Evolutionary conservation across 2,113 vertebrate genomes (phyloP).

Genomic region (Muscicapa adusta): DNA sequence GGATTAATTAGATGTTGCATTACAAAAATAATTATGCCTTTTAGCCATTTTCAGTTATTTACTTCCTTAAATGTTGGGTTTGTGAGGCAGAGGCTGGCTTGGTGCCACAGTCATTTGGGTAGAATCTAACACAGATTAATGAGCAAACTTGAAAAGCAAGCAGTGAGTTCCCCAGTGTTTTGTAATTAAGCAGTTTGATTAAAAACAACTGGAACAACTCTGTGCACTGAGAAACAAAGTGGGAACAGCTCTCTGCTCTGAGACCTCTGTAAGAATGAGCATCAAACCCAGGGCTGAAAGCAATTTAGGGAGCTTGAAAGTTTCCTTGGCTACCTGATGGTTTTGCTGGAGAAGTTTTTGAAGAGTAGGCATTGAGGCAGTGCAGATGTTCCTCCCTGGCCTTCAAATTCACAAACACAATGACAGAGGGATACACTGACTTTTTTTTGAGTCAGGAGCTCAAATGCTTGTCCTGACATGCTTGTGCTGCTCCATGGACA

Average conservation of each 20-base stretch:
- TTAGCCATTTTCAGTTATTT: conserved; percentile 63
- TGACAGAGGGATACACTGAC: not conserved
- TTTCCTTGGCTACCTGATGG: not conserved
- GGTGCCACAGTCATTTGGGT: conserved; percentile 40
- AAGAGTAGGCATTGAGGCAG: not conserved
- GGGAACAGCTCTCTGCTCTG: not conserved
- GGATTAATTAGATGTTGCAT: conserved; percentile 61
- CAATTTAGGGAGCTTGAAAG: not conserved
- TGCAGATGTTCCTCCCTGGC: not conserved
- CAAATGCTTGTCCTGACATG: not conserved
- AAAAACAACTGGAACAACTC: conserved; percentile 51
- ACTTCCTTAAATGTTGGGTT: conserved; percentile 57
- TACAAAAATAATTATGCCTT: conserved; percentile 62
- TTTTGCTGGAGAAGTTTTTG: not conserved
- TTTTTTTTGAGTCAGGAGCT: not conserved
- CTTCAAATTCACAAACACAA: not conserved
- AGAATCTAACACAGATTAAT: conserved; percentile 61
- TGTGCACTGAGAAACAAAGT: not conserved
- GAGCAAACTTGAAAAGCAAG: conserved; percentile 51
- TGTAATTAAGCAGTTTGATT: conserved; percentile 64
- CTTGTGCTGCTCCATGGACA: not conserved
- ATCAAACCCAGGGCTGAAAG: not conserved
- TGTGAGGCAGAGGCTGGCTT: conserved; percentile 32
- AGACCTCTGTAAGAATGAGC: not conserved
- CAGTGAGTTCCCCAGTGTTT: conserved; percentile 47